A percentile compares a stretch with the other conserved stretches of the same genome.
Conservation (phyloP, 1,140 invertebrate genomes). For the Drosophila murphyi region DNA sequence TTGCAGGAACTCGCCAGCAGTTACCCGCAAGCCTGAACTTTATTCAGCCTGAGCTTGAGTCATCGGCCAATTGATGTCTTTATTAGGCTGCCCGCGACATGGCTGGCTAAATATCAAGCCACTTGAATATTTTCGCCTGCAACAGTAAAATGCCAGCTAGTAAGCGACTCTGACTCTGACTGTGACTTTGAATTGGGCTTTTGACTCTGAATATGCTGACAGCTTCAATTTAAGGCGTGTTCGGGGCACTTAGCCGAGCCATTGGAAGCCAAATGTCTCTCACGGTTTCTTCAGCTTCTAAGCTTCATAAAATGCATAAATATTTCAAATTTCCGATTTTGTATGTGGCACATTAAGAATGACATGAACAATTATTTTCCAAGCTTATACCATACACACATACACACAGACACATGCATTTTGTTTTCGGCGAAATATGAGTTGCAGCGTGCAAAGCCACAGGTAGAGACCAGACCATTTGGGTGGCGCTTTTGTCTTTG, state of each 20-base stretch:
- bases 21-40: slow-evolving; percentile 14
- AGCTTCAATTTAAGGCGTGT: slow-evolving; percentile 55
- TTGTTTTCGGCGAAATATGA: slow-evolving; percentile 58
- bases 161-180: slow-evolving; percentile 17
- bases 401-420: slow-evolving; percentile 19
- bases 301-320: slow-evolving; percentile 24
- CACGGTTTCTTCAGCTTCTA: slow-evolving; percentile 30
- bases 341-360: slow-evolving; percentile 66
- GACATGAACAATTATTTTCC: slow-evolving; percentile 69
- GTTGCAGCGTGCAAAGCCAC: slow-evolving; percentile 47
- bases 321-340: slow-evolving; percentile 36
- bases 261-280: slow-evolving; percentile 52
- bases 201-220: slow-evolving; percentile 38
- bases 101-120: slow-evolving; percentile 48
- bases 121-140: slow-evolving; percentile 21
- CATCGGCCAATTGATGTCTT: slow-evolving; percentile 76
- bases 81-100: slow-evolving; percentile 59
- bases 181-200: slow-evolving; percentile 7
- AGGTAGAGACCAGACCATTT: slow-evolving; percentile 55
- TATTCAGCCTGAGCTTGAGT: slow-evolving; percentile 52
- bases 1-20: slow-evolving; percentile 52
- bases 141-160: slow-evolving; percentile 57
- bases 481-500: slow-evolving; percentile 78
- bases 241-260: slow-evolving; percentile 43
- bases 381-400: slow-evolving; percentile 19